These are phyloP conservation scores for Ranitomeya variabilis DNA, from an alignment of 2,113 vertebrate species.

Conservation along the genomic window DNA sequence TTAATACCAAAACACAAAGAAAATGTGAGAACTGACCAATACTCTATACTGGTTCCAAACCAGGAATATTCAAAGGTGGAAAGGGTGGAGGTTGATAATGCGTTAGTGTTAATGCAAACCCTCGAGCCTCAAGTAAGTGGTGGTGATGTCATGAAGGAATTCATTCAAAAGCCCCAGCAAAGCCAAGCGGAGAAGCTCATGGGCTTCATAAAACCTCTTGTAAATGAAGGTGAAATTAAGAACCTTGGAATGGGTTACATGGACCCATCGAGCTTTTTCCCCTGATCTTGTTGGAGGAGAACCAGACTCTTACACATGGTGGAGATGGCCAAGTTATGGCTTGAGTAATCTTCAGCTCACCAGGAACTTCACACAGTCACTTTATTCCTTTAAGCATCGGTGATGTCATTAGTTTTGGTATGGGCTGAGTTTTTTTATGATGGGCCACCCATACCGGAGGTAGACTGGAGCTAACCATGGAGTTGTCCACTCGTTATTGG, in stretches of 20 bases:
- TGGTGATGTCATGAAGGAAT: slow-evolving; percentile 61
- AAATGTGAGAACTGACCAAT: slow-evolving; percentile 60
- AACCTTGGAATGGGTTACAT: slow-evolving; percentile 78
- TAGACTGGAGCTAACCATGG: neutral
- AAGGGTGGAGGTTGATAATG: slow-evolving; percentile 70
- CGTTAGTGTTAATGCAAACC: slow-evolving; percentile 81
- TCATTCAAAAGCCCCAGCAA: slow-evolving; percentile 53
- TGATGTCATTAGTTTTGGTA: neutral
- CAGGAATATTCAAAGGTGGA: slow-evolving; percentile 87
- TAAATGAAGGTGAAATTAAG: slow-evolving; percentile 62
- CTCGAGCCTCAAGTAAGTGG: slow-evolving; percentile 52
- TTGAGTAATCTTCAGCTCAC: neutral
- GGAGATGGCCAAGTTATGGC: neutral
- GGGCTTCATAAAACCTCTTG: slow-evolving; percentile 30
- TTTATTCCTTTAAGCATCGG: neutral
- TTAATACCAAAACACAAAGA: slow-evolving; percentile 74
- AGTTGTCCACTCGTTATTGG: neutral
- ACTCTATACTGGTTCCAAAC: slow-evolving; percentile 54
- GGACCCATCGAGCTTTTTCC: slow-evolving; percentile 76
- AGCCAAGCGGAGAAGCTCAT: slow-evolving; percentile 67
- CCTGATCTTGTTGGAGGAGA: slow-evolving; percentile 59
- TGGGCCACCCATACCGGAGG: neutral
- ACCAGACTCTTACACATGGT: slow-evolving; percentile 42
- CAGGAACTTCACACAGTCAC: neutral
- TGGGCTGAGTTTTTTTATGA: neutral